A percentile compares a stretch with the other conserved stretches of the same genome.
These are phyloP conservation scores for Furcula furcula DNA, from an alignment of 2,888 invertebrate genomes.

Conservation along the genomic window DNA sequence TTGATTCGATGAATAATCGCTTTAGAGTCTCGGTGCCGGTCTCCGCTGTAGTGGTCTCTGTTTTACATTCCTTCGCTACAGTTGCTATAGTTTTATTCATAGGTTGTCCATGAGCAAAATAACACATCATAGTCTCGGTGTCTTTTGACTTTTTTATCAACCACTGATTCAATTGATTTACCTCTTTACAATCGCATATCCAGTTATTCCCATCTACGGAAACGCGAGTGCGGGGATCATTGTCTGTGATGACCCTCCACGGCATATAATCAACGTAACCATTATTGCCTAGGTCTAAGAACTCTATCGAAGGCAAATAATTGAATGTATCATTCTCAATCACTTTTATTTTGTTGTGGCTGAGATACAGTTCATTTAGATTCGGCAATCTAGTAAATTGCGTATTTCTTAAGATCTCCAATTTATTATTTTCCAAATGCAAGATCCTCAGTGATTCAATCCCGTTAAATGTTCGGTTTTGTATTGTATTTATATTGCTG, in stretches of 20 bases:
- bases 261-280: constrained; percentile 89
- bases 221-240: constrained; percentile 85
- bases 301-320: constrained; percentile 86
- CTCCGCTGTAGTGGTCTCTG: constrained; percentile 84
- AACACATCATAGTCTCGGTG: constrained; percentile 85
- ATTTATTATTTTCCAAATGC: constrained; percentile 89
- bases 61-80: constrained; percentile 80
- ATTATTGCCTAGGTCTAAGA: constrained; percentile 89
- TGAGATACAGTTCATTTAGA: constrained; percentile 88
- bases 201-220: constrained; percentile 90
- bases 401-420: constrained; percentile 87
- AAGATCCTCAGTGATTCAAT: constrained; percentile 87
- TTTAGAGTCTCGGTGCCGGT: constrained; percentile 82
- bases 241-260: constrained; percentile 85
- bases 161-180: constrained; percentile 87
- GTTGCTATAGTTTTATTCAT: constrained; percentile 77
- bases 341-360: constrained; percentile 87
- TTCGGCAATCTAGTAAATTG: constrained; percentile 90
- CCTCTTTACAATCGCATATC: constrained; percentile 90
- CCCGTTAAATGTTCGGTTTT: constrained; percentile 92
- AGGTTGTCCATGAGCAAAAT: constrained; percentile 77
- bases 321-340: constrained; percentile 90
- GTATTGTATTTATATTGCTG: constrained; percentile 88
- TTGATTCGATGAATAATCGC: constrained; percentile 83
- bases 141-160: constrained; percentile 85